Evolutionary conservation across 2,797 vertebrate species (phyloP).

Genomic region (Todus mexicanus): DNA sequence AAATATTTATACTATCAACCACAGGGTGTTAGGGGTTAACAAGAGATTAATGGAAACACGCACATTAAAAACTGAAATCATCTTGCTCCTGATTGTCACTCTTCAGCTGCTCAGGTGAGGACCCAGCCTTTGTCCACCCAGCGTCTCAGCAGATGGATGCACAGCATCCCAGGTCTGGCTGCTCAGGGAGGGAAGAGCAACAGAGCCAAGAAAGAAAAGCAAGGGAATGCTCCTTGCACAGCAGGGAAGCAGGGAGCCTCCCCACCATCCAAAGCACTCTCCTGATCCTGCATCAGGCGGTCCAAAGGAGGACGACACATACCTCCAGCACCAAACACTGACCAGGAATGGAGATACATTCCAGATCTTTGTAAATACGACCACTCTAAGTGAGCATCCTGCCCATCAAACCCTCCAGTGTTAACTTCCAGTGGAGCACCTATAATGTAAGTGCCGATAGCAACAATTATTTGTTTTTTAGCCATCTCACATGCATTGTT

Average conservation of each 20-base stretch:
- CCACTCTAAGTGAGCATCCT: not conserved
- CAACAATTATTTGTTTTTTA: not conserved
- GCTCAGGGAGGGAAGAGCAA: not conserved
- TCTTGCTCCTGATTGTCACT: not conserved
- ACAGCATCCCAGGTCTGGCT: not conserved
- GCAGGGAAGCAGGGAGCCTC: not conserved
- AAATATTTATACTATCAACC: not conserved
- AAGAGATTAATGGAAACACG: not conserved
- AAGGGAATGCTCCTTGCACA: rapidly evolving
- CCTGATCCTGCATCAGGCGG: not conserved
- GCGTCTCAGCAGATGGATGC: not conserved
- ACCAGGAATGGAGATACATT: not conserved
- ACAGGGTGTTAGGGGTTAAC: not conserved
- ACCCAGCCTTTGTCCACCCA: not conserved
- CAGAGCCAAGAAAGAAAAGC: not conserved
- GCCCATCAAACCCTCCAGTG: not conserved
- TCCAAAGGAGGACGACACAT: not conserved
- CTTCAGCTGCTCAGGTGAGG: not conserved
- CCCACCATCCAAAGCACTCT: not conserved
- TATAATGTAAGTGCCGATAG: not conserved
- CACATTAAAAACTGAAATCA: not conserved
- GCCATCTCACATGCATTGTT: not conserved
- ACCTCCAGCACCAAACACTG: not conserved
- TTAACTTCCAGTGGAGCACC: not conserved
- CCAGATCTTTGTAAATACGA: not conserved